phyloP scores from a whole-genome alignment of 2,113 vertebrate species.

The Hemicordylus capensis region DNA sequence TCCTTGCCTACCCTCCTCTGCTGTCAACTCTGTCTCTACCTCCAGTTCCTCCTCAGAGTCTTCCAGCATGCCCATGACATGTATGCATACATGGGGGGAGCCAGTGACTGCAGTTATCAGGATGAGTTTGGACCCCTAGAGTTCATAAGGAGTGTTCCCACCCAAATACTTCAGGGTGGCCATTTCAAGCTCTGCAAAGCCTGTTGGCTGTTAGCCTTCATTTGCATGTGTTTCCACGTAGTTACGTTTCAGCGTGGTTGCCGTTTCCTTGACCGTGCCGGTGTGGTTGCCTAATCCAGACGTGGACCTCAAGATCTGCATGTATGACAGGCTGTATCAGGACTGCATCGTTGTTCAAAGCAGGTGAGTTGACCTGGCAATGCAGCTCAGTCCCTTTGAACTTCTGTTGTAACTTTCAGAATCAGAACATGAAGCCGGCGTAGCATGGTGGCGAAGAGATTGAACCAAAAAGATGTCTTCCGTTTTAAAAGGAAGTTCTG shows the following conservation, averaged over 20 bases:
- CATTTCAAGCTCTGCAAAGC: not conserved
- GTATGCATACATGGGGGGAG: too few species aligned
- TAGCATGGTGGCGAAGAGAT: not conserved
- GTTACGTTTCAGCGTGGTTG: conserved; percentile 73
- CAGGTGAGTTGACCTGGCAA: conserved; percentile 74
- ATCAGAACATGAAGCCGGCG: not conserved
- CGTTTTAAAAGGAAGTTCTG: too few species aligned
- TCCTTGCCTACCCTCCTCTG: too few species aligned
- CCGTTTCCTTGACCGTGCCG: conserved; percentile 76
- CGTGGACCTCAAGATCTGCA: conserved; percentile 90
- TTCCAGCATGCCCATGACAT: too few species aligned
- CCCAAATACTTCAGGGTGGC: not conserved
- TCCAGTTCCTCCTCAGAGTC: too few species aligned
- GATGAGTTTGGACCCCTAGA: not conserved
- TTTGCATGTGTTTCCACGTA: not conserved
- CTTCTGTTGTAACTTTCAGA: not conserved
- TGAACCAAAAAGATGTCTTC: not conserved
- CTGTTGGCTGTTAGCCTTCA: rapidly evolving
- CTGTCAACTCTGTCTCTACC: too few species aligned
- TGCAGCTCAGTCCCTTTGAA: not conserved
- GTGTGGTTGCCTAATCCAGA: conserved; percentile 82
- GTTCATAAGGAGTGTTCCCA: too few species aligned
- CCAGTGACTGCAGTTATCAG: too few species aligned
- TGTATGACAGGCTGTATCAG: conserved; percentile 87
- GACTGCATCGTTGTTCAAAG: conserved; percentile 80